Conservation (phyloP, 2,888 invertebrate species). For the Melanchra persicariae region DNA sequence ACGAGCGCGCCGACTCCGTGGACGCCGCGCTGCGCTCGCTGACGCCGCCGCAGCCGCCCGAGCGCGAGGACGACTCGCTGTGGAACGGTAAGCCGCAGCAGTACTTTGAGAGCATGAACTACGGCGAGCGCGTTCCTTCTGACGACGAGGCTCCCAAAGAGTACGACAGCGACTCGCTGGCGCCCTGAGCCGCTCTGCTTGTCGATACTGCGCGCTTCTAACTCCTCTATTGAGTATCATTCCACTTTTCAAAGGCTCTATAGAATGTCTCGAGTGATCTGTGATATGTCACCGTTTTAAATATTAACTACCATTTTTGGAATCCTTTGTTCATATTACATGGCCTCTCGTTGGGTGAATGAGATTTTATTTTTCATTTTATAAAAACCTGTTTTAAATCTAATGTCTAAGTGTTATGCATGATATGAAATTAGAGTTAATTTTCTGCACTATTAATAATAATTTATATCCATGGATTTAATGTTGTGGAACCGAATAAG, state of each 20-base stretch:
- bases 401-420: slow-evolving; percentile 55
- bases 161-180: slow-evolving; percentile 83
- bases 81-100: slow-evolving; percentile 90
- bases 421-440: slow-evolving; percentile 56
- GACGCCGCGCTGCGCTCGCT: slow-evolving; percentile 68
- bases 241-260: slow-evolving; percentile 67
- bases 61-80: slow-evolving; percentile 87
- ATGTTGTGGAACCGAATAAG: slow-evolving; percentile 34
- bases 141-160: slow-evolving; percentile 64
- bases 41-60: slow-evolving; percentile 61
- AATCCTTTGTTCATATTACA: slow-evolving; percentile 54
- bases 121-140: slow-evolving; percentile 77
- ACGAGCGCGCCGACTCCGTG: slow-evolving; percentile 59
- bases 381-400: slow-evolving; percentile 41
- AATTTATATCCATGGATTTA: slow-evolving; percentile 45
- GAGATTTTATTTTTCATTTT: slow-evolving; percentile 47
- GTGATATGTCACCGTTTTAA: slow-evolving; percentile 76
- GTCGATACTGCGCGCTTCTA: slow-evolving; percentile 28
- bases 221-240: slow-evolving; percentile 61
- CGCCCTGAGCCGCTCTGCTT: slow-evolving; percentile 59
- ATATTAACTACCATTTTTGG: slow-evolving; percentile 53
- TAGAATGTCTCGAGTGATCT: slow-evolving; percentile 73
- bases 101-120: slow-evolving; percentile 93
- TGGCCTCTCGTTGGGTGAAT: slow-evolving; percentile 54
- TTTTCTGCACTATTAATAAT: slow-evolving; percentile 48